These are phyloP conservation scores for Nyctereutes procyonoides DNA, from an alignment of 2,113 vertebrate genomes.

Conservation along the genomic window DNA sequence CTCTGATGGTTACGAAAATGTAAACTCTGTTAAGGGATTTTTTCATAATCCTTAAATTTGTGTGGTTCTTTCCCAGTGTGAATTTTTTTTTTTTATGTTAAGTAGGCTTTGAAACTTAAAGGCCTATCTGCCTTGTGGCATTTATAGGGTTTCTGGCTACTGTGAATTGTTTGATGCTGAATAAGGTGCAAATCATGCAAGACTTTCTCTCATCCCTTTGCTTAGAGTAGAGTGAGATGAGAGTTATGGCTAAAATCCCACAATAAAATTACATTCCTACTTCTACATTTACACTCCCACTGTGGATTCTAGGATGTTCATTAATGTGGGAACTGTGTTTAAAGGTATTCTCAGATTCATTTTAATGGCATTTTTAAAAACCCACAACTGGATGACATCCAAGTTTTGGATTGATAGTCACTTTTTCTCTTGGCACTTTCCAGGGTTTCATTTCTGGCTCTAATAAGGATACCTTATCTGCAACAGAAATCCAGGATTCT, in stretches of 20 bases:
- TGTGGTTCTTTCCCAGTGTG: neutral
- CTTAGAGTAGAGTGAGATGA: neutral
- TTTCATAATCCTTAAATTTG: constrained; percentile 28
- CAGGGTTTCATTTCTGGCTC: constrained; percentile 7
- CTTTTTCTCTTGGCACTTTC: neutral
- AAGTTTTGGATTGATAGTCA: neutral
- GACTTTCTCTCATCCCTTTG: constrained; percentile 43
- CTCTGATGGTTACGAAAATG: constrained; percentile 38
- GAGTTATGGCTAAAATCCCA: neutral
- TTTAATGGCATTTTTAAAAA: constrained; percentile 13
- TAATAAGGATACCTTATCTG: neutral
- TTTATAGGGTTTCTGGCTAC: constrained; percentile 20
- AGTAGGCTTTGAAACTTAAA: constrained; percentile 31
- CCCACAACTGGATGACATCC: neutral
- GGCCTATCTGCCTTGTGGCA: neutral
- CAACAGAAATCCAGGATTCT: constrained; percentile 55
- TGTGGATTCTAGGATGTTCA: constrained; percentile 23
- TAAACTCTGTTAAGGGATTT: constrained; percentile 46
- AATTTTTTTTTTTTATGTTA: constrained; percentile 39
- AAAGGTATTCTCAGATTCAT: constrained; percentile 36
- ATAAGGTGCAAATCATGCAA: neutral
- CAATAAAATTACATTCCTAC: constrained; percentile 47
- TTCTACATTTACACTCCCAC: neutral
- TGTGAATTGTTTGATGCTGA: constrained; percentile 21
- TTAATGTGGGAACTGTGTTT: neutral